Evolutionary conservation across 2,888 invertebrate species (phyloP).

Genomic region (Cantharis nigra): DNA sequence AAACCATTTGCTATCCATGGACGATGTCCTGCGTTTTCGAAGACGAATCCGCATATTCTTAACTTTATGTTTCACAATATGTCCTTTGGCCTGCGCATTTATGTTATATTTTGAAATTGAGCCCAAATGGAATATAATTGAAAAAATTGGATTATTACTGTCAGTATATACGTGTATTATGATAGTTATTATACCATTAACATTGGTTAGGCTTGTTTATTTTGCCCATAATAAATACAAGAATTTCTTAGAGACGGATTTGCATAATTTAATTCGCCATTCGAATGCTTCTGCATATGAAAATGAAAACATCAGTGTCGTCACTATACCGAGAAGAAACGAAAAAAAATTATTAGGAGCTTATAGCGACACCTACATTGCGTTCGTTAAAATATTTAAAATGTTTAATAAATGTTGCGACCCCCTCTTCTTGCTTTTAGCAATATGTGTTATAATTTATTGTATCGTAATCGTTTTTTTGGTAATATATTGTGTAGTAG

Average conservation of each 20-base stretch:
- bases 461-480: neutral
- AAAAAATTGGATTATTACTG: neutral
- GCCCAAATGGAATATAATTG: neutral
- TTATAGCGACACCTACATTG: neutral
- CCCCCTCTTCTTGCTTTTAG: neutral
- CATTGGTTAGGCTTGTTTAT: neutral
- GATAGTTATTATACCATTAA: neutral
- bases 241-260: neutral
- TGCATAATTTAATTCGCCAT: neutral
- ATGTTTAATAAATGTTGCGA: neutral
- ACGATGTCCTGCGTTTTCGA: neutral
- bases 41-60: neutral
- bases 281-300: neutral
- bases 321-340: neutral
- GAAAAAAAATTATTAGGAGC: neutral
- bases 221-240: neutral
- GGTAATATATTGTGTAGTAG: neutral
- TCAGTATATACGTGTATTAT: neutral
- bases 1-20: neutral
- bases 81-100: neutral
- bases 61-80: neutral
- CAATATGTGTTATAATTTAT: neutral
- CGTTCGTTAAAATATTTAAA: neutral
- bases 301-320: neutral
- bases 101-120: neutral